Base-by-base conservation (phyloP, 1,140 invertebrate genomes). In the Conopomorpha cramerella region DNA sequence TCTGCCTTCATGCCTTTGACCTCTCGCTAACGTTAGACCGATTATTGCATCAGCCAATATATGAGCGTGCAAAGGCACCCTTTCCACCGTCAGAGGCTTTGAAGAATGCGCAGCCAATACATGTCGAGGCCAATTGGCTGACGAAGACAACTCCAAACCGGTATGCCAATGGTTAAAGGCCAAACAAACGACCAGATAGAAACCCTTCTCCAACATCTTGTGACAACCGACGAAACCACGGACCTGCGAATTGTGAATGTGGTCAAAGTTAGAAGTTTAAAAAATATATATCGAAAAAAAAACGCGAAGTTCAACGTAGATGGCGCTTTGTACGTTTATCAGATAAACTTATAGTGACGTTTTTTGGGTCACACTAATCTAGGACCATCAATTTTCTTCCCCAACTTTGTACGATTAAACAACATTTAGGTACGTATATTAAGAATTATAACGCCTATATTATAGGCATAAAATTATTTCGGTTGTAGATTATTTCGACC, bases 161-260 rank as follows among this genome's bases (percentile, higher is more conserved):
- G 90, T 93, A 55, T 95, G 91, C 95, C 95, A 98, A 63, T 97
- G 95, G 77, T 97, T 98, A 62, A 98, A 98, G 2, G 95, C 94
- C 29, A 97, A 71, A 43, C 93, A 94, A 7, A 96, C 90, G 1
- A 97, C 85, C 28, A 95, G 83, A 67, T 98, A 98, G 44, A 92
- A 84, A 55, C 95, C 95, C n/a, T 91, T 87, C 63, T 97, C 95
- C 16, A 98, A 77, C 91, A 98, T 96, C 64, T 94, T 93, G 72
- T 95, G 92, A 58, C 93, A 96, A 26, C 94, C 93, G 8, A 97
- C 94, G 77, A 97, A 97, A 29, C 94, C 93, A 13, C 92, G 86
- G 2, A 97, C 90, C 80, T 90, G 76, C n/a, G 2, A 42, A 39
- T n/a, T 16, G 11, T 15, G 6, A 29, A 17, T 32, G 30, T 26